Evolutionary conservation across 2,888 invertebrate species (phyloP), one percentile per base, ranked within the genome.

Genomic region (Hecatera dysodea): DNA sequence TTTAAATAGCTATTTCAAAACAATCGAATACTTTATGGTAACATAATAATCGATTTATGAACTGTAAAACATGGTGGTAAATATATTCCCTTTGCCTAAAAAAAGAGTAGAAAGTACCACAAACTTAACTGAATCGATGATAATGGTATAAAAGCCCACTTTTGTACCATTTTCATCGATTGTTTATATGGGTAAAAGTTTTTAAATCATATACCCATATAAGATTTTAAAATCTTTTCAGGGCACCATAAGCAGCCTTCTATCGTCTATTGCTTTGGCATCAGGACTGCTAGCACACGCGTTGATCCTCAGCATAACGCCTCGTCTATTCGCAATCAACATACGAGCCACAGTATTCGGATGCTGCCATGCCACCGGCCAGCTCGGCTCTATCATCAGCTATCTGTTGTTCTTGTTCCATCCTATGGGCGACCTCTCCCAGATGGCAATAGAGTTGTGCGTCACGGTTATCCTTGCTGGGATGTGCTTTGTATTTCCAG

Each of bases 281-380:
- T 90, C 91, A 48, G 92, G 92, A 11, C 76, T 94, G 22, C 81
- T 93, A 12, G 90, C 86, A 2, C 90, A 93, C 50, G 90, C 90
- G 9, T 72, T 94, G 50, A 84, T 94, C 3, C 80, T 95, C 1
- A 94, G 89, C 74, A 89, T 95, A 29, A 94, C 93, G 4, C 93
- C 95, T 27, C 89, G 95, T 2, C 81, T 94, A 9, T 93, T 94
- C 71, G 93, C 94, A 4, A 90, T 91, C 36, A 93, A 93, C 63
- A 87, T 94, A 53, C 85, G 95, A 53, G 93, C 92, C 0, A 93
- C 93, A 1, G 77, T 91, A 3, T 84, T 92, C 11, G 95, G 95
- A 4, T 90, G 89, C 79, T 95, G 94, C 78, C 90, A 93, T 62
- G 93, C 95, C 9, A 79, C 87, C 5, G 94, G 93, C 1, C 93